A percentile compares a stretch with the other conserved stretches of the same genome.
These are phyloP conservation scores for Cryptotermes secundus DNA, from an alignment of 1,140 invertebrate genomes.

Conservation along the genomic window DNA sequence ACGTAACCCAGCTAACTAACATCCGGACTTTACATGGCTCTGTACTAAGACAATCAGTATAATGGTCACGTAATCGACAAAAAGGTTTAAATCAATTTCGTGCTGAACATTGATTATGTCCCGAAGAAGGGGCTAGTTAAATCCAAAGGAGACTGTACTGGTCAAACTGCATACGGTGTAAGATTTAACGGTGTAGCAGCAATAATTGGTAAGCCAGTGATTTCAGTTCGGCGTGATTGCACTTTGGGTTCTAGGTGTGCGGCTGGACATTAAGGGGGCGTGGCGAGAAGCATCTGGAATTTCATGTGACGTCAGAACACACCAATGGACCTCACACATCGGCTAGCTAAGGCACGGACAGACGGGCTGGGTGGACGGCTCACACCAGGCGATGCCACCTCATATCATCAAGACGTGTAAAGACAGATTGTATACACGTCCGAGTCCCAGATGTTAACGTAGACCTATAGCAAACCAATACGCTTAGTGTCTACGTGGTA, in stretches of 20 bases:
- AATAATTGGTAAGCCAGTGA: conserved; percentile 33
- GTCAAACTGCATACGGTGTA: too few species aligned
- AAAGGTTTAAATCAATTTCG: background rate
- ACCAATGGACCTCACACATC: conserved; percentile 33
- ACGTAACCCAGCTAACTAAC: too few species aligned
- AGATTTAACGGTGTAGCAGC: conserved; percentile 24
- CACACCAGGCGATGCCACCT: too few species aligned
- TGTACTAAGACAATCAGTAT: too few species aligned
- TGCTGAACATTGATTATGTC: too few species aligned
- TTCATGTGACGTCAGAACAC: conserved; percentile 32
- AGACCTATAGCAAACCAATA: too few species aligned
- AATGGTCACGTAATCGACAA: background rate
- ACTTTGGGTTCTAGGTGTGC: conserved; percentile 31
- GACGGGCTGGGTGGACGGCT: background rate
- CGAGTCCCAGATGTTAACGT: too few species aligned
- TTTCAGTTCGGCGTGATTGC: conserved; percentile 33
- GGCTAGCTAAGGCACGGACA: background rate
- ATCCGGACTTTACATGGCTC: too few species aligned
- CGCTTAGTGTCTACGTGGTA: too few species aligned
- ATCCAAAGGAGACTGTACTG: background rate
- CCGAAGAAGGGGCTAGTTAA: background rate
- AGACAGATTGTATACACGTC: too few species aligned
- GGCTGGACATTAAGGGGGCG: conserved; percentile 34
- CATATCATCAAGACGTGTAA: too few species aligned
- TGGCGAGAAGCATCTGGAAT: conserved; percentile 32